Evolutionary conservation across 2,113 vertebrate genomes (phyloP), one percentile per base, ranked within the genome.

Genomic region (Rhinichthys klamathensis): DNA sequence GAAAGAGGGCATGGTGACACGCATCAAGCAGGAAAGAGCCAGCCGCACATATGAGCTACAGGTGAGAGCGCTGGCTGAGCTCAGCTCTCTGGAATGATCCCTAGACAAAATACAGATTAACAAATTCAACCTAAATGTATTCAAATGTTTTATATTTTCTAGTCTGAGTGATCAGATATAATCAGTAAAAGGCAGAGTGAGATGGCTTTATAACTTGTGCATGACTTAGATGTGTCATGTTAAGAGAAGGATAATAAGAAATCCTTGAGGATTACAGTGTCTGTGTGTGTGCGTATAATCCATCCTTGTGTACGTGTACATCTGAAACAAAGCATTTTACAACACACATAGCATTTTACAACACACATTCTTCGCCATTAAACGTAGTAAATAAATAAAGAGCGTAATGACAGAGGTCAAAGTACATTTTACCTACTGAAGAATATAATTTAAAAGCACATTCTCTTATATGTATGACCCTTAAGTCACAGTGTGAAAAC

Each of bases 11-110:
- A 99, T 99, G 97, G 21, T 96, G 82, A 97, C 96, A 41, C 97
- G 97, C 72, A 99, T 99, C 90, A 98, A 99, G 82, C 97, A 99
- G 92, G 98, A 99, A 76, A 92, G 95, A 0, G 96, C 97, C 90
- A 96, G 95, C 89, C 96, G 97, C 73, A 96, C 95, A 0, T 98
- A 99, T 0, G 97, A 98, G 88, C 93, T 99, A 25, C 97, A 99
- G 96, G 97, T 95, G 83, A 23, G 88, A 10, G 15, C 41, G 21
- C 25, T 4, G 2, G 25, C 2, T 56, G 41, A 70, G 61, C 18
- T 21, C 54, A 56, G 54, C 18, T 51, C 46, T 0, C 0, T 4
- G 13, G 4, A 51, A 51, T 51, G 44, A 21, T 56, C 2, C 49
- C 75, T 32, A 30, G 18, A 4, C 10, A 56, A 35, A 76, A 6